Evolutionary conservation across 1,140 invertebrate genomes (phyloP).

Genomic region (Contarinia nasturtii): DNA sequence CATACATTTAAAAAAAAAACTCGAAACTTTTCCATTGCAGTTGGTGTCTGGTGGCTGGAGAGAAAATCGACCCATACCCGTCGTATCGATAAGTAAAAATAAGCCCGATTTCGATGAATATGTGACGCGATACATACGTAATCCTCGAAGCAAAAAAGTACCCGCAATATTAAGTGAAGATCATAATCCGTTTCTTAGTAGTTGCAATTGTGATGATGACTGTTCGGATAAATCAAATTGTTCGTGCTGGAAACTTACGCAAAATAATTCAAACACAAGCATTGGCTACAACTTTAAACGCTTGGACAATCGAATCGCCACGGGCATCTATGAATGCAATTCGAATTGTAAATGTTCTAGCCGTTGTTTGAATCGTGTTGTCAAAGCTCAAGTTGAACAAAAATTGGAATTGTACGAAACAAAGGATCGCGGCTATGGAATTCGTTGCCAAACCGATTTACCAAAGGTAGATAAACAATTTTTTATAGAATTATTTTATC

Average conservation of each 20-base stretch:
- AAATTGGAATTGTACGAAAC: constrained; percentile 81
- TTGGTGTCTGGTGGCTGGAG: constrained; percentile 52
- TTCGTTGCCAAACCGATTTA: constrained; percentile 85
- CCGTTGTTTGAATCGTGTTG: constrained; percentile 72
- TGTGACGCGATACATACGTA: constrained; percentile 61
- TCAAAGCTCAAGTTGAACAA: constrained; percentile 63
- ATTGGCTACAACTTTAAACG: constrained; percentile 72
- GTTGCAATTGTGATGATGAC: constrained; percentile 84
- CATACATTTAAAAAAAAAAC: too few species aligned
- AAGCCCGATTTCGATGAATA: constrained; percentile 73
- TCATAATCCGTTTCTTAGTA: constrained; percentile 55
- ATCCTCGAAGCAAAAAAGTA: constrained; percentile 47
- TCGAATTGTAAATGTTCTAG: constrained; percentile 61
- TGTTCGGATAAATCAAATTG: constrained; percentile 81
- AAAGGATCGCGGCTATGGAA: constrained; percentile 78
- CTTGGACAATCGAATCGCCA: constrained; percentile 62
- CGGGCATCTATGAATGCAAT: constrained; percentile 94
- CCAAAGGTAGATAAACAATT: too few species aligned
- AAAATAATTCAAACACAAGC: constrained; percentile 32
- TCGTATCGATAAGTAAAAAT: constrained; percentile 72
- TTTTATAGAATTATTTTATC: too few species aligned
- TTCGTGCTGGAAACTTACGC: constrained; percentile 77
- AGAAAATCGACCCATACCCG: constrained; percentile 68
- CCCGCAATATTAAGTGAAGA: constrained; percentile 49
- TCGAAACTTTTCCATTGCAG: too few species aligned